Evolutionary conservation across 2,113 vertebrate species (phyloP), one percentile per base, ranked within the genome.

Genomic region (Rhinolophus sinicus): DNA sequence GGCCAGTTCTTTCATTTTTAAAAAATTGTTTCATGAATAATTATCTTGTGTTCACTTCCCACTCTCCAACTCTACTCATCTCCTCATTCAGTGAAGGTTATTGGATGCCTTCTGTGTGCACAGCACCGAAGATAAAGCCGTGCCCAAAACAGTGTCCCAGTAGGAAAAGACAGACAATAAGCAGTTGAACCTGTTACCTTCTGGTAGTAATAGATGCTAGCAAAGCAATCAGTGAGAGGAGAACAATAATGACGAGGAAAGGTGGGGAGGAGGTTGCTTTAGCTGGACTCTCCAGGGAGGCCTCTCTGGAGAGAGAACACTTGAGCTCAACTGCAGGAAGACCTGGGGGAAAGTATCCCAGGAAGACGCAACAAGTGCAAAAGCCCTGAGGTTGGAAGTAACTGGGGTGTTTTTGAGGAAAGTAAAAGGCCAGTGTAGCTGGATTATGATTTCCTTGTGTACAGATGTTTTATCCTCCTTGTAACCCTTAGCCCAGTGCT

Each of bases 321-420:
- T 77, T 82, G 92, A 80, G 44, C 62, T 91, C 47, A 94, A 67
- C 81, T 88, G 40, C 10, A 47, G 82, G 60, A 69, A 70, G 72
- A 54, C 85, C 35, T 35, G 8, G 72, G 54, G 52, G 16, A 77
- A 76, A 56, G 40, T 77, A 64, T 60, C 19, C 44, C 38, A 47
- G 65, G 60, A 94, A 95, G 70, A 62, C 8, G 40, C 16, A 64
- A 40, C 33, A 38, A 40, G 35, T 85, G 7, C 56, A 50, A 54
- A 85, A 88, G 40, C 52, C 76, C 70, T 65, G 78, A 73, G 56
- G 14, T 77, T 90, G 50, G 77, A 96, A 70, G 65, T 65, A 40
- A 15, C 30, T 81, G 85, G 95, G 75, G 86, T 90, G 76, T 81
- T 80, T 72, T 56, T 75, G 50, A 95, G 62, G 35, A 72, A 77